Conservation (phyloP, 1,140 invertebrate genomes). For the Atta colombica region DNA sequence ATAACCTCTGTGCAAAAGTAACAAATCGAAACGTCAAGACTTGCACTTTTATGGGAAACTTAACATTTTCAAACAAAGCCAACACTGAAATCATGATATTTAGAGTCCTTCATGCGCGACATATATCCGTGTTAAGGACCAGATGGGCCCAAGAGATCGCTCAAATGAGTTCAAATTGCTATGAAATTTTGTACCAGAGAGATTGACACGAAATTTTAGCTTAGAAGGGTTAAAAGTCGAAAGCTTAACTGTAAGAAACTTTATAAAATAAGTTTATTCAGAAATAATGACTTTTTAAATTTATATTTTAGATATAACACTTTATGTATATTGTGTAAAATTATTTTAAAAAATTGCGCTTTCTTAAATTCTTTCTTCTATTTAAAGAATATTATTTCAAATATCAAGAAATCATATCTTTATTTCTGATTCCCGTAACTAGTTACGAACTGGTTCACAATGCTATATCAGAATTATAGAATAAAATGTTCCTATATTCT, state of each 20-base stretch:
- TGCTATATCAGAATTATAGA: background rate
- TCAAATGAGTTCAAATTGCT: constrained; percentile 29
- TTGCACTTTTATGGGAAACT: constrained; percentile 12
- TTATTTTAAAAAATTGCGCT: background rate
- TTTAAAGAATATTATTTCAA: background rate
- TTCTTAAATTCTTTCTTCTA: background rate
- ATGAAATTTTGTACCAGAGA: constrained; percentile 23
- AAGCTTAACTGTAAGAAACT: background rate
- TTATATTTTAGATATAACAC: background rate
- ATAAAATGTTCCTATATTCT: constrained; percentile 40
- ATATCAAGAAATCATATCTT: background rate
- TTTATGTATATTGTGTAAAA: background rate
- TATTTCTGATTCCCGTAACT: background rate
- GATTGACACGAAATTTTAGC: background rate
- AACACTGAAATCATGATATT: constrained; percentile 67
- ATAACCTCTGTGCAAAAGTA: background rate
- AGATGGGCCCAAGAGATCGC: constrained; percentile 47
- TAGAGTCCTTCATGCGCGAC: constrained; percentile 42
- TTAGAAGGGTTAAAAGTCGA: background rate
- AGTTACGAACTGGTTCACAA: background rate
- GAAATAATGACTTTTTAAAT: constrained; percentile 4
- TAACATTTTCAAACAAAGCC: constrained; percentile 66
- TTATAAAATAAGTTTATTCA: background rate
- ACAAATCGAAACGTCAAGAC: background rate
- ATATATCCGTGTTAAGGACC: constrained; percentile 49